Base-by-base conservation (phyloP, 2,888 invertebrate species). In the Zygogramma bicolorata region DNA sequence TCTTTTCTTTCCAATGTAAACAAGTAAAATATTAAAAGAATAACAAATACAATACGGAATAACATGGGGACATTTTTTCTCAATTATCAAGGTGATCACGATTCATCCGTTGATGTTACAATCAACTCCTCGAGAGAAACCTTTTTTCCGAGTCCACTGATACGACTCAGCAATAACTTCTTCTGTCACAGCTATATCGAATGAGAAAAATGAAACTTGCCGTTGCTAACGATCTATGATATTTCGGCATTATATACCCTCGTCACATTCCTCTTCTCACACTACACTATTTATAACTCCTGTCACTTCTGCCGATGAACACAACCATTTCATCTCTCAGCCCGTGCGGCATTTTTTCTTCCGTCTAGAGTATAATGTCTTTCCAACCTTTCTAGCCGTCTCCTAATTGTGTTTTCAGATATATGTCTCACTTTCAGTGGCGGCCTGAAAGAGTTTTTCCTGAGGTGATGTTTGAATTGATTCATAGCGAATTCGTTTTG, bases 401-500 rank as follows among this genome's bases (percentile, higher is more conserved):
- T 72, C 70, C 67, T 74, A 74, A 74, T 74, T 74, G 70, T 70
- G 59, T 70, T 74, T 70, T 65, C 58, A 42, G 61, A 68, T 58
- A 74, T 70, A 67, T 74, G 70, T 70, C 66, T 67, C 63, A 63
- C 63, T 58, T 65, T 22, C 53, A 53, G 53, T 27, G 53, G 53
- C 25, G 7, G 25, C n/a, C 25, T n/a, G 25, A 20, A 46, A 7
- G 4, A n/a, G 13, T 10, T 27, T n/a, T n/a, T n/a, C n/a, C n/a
- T n/a, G n/a, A n/a, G n/a, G n/a, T n/a, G n/a, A n/a, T n/a, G 18
- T 46, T 46, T 2, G 5, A 46, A 46, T 38, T n/a, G n/a, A n/a
- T n/a, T n/a, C n/a, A n/a, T n/a, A n/a, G n/a, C n/a, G n/a, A n/a
- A n/a, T n/a, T n/a, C n/a, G n/a, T n/a, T n/a, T n/a, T n/a, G n/a